A percentile compares a stretch with the other conserved stretches of the same genome.
Evolutionary conservation across 2,888 invertebrate genomes (phyloP).

Genomic region (Oxycera nigricornis): DNA sequence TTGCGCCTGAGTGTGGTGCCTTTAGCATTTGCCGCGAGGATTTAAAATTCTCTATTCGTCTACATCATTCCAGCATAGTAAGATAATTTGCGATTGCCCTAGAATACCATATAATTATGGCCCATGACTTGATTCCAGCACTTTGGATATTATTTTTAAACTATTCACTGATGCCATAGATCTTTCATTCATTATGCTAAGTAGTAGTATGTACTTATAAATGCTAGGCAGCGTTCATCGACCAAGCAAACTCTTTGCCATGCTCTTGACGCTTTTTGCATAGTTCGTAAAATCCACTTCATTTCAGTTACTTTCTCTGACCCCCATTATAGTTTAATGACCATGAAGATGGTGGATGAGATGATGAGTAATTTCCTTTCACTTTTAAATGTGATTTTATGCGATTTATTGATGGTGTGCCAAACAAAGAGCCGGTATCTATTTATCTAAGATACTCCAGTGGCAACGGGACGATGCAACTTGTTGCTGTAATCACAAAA

Average conservation of each 20-base stretch:
- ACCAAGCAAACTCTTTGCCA: background rate
- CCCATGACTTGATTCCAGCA: no score
- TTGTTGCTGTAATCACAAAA: background rate
- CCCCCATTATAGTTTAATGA: background rate
- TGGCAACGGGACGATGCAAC: background rate
- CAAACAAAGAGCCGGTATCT: background rate
- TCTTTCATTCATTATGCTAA: background rate
- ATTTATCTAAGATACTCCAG: background rate
- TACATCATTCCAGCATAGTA: no score
- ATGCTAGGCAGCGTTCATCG: background rate
- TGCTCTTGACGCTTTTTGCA: background rate
- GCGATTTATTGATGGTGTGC: background rate
- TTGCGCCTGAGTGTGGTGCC: no score
- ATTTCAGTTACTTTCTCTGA: slow-evolving; percentile 10
- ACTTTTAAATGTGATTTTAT: background rate
- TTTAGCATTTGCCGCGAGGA: no score
- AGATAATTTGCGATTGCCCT: no score
- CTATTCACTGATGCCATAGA: background rate
- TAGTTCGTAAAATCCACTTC: background rate
- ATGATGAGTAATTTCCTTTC: slow-evolving; percentile 14
- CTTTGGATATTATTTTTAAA: no score
- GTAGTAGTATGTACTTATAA: background rate
- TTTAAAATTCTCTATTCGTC: no score
- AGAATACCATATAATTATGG: no score
- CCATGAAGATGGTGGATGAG: background rate